These are phyloP conservation scores for Lissocephala sabroskyi DNA, from an alignment of 2,888 invertebrate species.

Conservation along the genomic window DNA sequence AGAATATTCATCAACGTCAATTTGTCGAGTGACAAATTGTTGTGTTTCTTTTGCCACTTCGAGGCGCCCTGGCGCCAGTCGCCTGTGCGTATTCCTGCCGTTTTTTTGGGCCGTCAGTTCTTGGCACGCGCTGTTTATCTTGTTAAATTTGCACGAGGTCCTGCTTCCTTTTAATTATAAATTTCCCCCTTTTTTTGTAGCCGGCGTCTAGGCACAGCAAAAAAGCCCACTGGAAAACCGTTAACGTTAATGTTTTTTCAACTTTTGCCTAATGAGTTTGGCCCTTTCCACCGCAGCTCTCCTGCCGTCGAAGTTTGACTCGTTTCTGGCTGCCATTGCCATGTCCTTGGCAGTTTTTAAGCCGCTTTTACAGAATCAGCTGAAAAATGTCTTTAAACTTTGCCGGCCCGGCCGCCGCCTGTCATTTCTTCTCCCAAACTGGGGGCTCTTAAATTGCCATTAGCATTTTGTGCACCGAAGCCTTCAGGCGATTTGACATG, in stretches of 20 bases:
- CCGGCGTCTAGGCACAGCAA: too few species aligned
- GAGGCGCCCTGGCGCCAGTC: too few species aligned
- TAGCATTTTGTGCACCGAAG: conserved; percentile 23
- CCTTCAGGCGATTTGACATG: too few species aligned
- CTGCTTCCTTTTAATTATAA: conserved; percentile 50
- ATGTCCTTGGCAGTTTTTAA: neutral
- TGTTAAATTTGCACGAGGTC: conserved; percentile 28
- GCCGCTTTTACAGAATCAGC: conserved; percentile 10
- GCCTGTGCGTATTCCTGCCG: too few species aligned
- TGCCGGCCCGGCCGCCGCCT: neutral
- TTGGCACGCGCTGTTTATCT: conserved; percentile 48
- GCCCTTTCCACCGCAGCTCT: too few species aligned
- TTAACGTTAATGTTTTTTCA: conserved; percentile 1
- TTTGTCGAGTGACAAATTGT: conserved; percentile 41
- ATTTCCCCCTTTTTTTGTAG: too few species aligned
- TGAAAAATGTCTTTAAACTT: neutral
- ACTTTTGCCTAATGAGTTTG: conserved; percentile 1
- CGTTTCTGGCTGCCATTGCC: too few species aligned
- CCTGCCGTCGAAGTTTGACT: too few species aligned
- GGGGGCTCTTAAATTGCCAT: conserved; percentile 35
- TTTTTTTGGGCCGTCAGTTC: too few species aligned
- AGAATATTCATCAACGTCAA: too few species aligned
- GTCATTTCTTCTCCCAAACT: conserved; percentile 11
- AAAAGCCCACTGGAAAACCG: neutral
- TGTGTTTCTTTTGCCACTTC: conserved; percentile 19